A percentile compares a stretch with the other conserved stretches of the same genome.
These are phyloP conservation scores for Typhlichthys eigenmanni DNA, from an alignment of 2,797 vertebrate species.

Conservation along the genomic window DNA sequence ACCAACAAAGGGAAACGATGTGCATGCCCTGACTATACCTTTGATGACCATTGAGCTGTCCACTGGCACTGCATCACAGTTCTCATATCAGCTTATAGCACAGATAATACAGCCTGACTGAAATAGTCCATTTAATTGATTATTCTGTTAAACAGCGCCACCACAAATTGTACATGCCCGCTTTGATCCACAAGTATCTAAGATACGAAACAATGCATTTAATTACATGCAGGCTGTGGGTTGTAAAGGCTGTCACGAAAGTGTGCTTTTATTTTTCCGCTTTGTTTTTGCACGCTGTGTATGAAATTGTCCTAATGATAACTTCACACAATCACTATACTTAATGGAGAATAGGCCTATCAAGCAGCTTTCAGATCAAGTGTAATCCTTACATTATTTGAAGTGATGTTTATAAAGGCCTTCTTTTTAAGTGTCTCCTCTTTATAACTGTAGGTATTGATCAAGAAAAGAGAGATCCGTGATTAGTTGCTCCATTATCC, in stretches of 20 bases:
- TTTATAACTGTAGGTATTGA: too few relatives aligned
- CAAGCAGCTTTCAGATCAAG: too few relatives aligned
- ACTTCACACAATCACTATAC: too few relatives aligned
- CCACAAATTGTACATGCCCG: slow-evolving; percentile 26
- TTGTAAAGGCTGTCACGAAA: background rate
- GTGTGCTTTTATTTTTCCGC: background rate
- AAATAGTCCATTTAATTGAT: slow-evolving; percentile 53
- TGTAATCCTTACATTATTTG: too few relatives aligned
- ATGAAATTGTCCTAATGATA: too few relatives aligned
- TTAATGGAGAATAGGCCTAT: too few relatives aligned
- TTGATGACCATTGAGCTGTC: slow-evolving; percentile 56
- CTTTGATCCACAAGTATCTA: slow-evolving; percentile 44
- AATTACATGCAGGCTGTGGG: slow-evolving; percentile 16
- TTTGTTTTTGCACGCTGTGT: background rate
- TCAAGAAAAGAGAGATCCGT: too few relatives aligned
- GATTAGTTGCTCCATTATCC: too few relatives aligned
- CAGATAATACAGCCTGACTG: slow-evolving; percentile 52
- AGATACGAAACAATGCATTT: slow-evolving; percentile 28
- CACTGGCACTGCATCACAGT: slow-evolving; percentile 61
- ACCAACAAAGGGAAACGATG: slow-evolving; percentile 30
- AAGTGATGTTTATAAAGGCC: too few relatives aligned
- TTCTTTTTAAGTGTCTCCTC: too few relatives aligned
- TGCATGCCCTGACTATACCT: slow-evolving; percentile 21
- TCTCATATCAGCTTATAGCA: slow-evolving; percentile 49
- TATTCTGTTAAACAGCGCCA: slow-evolving; percentile 7